These are phyloP conservation scores for Puffinus mauretanicus DNA, from an alignment of 2,113 vertebrate species.

Conservation along the genomic window DNA sequence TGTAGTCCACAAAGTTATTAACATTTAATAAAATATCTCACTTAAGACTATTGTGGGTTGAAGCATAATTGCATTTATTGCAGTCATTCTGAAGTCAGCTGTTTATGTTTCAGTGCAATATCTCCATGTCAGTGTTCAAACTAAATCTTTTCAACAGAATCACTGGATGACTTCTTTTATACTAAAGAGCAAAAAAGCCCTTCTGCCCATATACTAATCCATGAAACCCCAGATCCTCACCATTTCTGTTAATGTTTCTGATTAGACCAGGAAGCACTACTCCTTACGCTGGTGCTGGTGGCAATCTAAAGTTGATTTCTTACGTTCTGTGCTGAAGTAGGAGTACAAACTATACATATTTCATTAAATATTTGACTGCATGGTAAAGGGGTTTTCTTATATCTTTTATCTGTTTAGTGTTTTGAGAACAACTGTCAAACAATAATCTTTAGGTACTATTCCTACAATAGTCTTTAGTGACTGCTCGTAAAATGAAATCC, in stretches of 20 bases:
- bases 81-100: background rate
- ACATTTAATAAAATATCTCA: conserved; percentile 50
- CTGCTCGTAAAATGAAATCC: background rate
- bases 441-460: background rate
- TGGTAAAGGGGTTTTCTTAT: background rate
- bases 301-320: background rate
- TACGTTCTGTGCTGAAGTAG: background rate
- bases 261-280: background rate
- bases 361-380: background rate
- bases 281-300: background rate
- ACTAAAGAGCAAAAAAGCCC: background rate
- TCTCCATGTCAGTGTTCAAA: background rate
- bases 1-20: conserved; percentile 51
- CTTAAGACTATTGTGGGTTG: conserved; percentile 33
- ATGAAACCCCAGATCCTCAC: background rate
- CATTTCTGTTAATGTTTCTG: background rate
- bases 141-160: background rate
- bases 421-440: background rate
- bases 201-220: background rate
- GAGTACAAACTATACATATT: background rate
- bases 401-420: background rate
- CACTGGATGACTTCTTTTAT: background rate
- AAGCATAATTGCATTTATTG: conserved; percentile 34
- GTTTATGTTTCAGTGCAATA: background rate
- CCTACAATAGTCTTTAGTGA: background rate